Base-by-base conservation (phyloP, 2,113 vertebrate genomes). In the Vicugna pacos region DNA sequence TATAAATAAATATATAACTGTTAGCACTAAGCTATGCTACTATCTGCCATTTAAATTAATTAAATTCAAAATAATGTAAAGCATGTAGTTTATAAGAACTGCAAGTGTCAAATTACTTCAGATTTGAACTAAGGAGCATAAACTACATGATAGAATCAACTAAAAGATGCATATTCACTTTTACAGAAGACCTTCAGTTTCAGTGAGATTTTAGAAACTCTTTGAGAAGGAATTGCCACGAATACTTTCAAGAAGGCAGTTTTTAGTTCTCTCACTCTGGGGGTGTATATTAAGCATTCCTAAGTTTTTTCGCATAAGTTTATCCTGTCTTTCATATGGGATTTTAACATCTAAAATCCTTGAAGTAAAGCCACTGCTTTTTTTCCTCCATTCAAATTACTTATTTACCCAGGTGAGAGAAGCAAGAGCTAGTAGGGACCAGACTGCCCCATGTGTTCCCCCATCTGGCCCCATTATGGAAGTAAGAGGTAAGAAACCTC, bases 41-140 rank as follows among this genome's bases (percentile, higher is more conserved):
- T 56, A 72, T 94, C 60, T 91, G n/a, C 32, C 26, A 70, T 81
- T 96, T 73, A 93, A 94, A 97, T 2, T 35, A 87, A 26, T 65
- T 86, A 46, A 83, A 80, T 92, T 96, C 0, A 93, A 80, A 95
- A 72, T 93, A 81, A 85, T 42, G 72, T 95, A 83, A 94, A 96
- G 12, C 4, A 76, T 92, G 3, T 46, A 73, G 17, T 65, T 89
- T 92, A 72, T 52, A 93, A 96, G 12, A 91, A 93, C 94, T 76
- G 7, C 3, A 42, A 79, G 8, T 35, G 65, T 73, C 15, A 94
- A 62, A 72, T 69, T 93, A 73, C 22, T 85, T 94, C 17, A 75
- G 11, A 92, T 82, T 73, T 95, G 69, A 70, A 73, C 6, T 70
- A 69, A 22, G n/a, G 5, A 92, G 19, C 84, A 56, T 58, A 84